Conservation (phyloP, 2,888 invertebrate genomes). For the Drosophila buzzatii region DNA sequence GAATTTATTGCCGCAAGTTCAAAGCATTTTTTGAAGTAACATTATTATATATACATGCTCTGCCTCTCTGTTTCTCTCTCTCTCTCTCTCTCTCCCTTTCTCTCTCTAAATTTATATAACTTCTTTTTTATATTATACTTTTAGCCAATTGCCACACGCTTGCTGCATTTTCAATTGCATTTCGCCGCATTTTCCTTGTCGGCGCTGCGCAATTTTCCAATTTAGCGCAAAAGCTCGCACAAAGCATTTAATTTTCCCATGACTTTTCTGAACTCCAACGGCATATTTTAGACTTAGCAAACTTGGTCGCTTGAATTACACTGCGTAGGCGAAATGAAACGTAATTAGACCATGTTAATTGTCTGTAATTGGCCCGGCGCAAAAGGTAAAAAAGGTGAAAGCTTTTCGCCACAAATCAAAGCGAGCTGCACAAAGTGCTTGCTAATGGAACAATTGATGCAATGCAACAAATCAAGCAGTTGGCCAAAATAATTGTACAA, state of each 20-base stretch:
- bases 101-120: neutral
- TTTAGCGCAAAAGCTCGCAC: constrained; percentile 34
- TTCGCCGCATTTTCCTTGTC: constrained; percentile 11
- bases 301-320: constrained; percentile 4
- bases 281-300: constrained; percentile 33
- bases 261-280: constrained; percentile 54
- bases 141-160: constrained; percentile 44
- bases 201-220: constrained; percentile 26
- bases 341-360: constrained; percentile 57
- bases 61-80: neutral
- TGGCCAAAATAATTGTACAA: neutral
- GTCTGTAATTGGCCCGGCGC: constrained; percentile 38
- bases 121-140: constrained; percentile 7
- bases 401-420: constrained; percentile 21
- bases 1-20: constrained; percentile 76
- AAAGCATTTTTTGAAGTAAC: constrained; percentile 59
- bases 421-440: neutral
- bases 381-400: constrained; percentile 19
- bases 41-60: constrained; percentile 26
- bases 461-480: neutral
- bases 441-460: constrained; percentile 9
- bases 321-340: neutral
- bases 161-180: constrained; percentile 78
- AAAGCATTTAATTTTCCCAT: constrained; percentile 60
- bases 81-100: neutral